These are phyloP conservation scores for Macrotrachela quadricornifera DNA, from an alignment of 1,140 invertebrate species.

Conservation along the genomic window DNA sequence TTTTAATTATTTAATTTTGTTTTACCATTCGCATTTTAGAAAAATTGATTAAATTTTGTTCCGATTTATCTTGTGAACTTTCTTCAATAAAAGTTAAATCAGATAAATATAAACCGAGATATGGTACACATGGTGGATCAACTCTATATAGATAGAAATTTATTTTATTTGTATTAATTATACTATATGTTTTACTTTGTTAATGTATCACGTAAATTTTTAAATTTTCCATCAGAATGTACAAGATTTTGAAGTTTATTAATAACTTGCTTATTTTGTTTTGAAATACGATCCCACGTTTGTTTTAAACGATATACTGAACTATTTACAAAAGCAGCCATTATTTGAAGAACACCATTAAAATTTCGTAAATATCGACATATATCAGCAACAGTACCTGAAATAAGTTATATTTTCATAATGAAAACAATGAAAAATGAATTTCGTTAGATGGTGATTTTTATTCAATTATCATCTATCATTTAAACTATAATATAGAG, in stretches of 20 bases:
- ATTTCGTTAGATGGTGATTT: too few species aligned
- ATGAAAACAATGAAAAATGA: neutral
- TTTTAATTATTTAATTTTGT: neutral
- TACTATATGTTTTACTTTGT: too few species aligned
- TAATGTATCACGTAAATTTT: constrained; percentile 55
- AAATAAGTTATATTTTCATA: neutral
- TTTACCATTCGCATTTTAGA: constrained; percentile 85
- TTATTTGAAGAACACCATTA: constrained; percentile 79
- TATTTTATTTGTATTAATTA: too few species aligned
- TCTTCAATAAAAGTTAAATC: constrained; percentile 84
- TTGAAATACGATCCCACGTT: constrained; percentile 79
- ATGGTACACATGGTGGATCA: constrained; percentile 77
- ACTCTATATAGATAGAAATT: constrained; percentile 35
- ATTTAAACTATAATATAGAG: too few species aligned
- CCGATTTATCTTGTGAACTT: constrained; percentile 69
- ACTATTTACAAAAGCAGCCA: constrained; percentile 70
- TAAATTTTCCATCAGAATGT: constrained; percentile 65
- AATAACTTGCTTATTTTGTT: constrained; percentile 68
- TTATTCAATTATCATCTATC: too few species aligned
- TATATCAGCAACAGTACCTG: constrained; percentile 60
- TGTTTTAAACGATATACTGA: constrained; percentile 69
- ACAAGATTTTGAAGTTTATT: constrained; percentile 62
- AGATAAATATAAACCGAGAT: constrained; percentile 70
- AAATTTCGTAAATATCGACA: constrained; percentile 73
- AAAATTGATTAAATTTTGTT: constrained; percentile 73